Evolutionary conservation across 2,888 invertebrate species (phyloP), one percentile per base, ranked within the genome.

Genomic region (Drosophila limbata): DNA sequence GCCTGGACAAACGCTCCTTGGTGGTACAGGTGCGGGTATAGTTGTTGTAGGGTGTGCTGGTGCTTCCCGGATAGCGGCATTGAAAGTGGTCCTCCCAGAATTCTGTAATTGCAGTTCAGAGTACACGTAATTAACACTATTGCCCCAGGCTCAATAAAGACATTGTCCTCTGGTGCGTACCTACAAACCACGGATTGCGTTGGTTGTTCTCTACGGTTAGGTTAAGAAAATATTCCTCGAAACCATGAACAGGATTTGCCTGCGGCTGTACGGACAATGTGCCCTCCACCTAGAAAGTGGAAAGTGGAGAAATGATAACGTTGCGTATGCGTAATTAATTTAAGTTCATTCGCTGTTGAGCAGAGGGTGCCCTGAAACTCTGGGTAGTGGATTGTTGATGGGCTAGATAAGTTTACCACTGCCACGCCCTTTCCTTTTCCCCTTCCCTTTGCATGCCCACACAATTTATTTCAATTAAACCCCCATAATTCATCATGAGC

Each of bases 41-140:
- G 86, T 96, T 95, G 91, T 98, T 98, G 93, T 97, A 97, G 0
- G 97, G 97, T 0, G 97, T 98, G 57, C 94, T 93, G 0, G 96
- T 95, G 68, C 97, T 96, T 85, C 96, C 96, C 0, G 96, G 96
- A 91, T 97, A 97, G 3, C 96, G 95, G 90, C 98, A 98, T 71
- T 96, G 95, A 92, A 98, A 98, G 91, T 98, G 97, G 90, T 97
- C 96, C 86, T 98, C 98, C 98, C 98, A 98, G 92, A 97, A 98
- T 93, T 98, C 98, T 97, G 93, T 11, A 67, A 69, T n/a, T n/a
- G 21, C 4, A 31, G 28, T 10, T 10, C 5, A 33, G 28, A 25
- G 9, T n/a, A 17, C 15, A 45, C 3, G 17, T 9, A 31, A 55
- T 53, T 53, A 61, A 1, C 2, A 6, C 9, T 5, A 31, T 8